These are phyloP conservation scores for Cotesia chilonis DNA, from an alignment of 1,140 invertebrate genomes.

Conservation along the genomic window DNA sequence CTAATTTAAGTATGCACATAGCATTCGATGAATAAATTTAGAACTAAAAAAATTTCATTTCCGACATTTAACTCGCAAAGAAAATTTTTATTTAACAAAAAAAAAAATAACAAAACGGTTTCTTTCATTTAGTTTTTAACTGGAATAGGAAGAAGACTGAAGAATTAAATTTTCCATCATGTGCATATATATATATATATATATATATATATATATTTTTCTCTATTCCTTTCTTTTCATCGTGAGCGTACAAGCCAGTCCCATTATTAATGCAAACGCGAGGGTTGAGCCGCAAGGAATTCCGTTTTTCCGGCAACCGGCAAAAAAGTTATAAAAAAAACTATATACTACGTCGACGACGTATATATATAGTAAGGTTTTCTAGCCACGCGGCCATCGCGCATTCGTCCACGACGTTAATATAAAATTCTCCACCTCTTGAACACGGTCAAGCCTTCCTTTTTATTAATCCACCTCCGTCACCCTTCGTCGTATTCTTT, in stretches of 20 bases:
- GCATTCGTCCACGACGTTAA: slow-evolving; percentile 28
- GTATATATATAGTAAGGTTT: slow-evolving; percentile 1
- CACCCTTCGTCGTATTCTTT: not conserved
- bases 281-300: slow-evolving; percentile 26
- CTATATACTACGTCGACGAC: not conserved
- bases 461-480: not conserved
- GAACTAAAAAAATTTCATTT: slow-evolving; percentile 7
- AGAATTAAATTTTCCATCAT: too few species aligned
- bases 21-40: not conserved
- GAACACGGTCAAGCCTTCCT: slow-evolving; percentile 19
- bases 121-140: too few species aligned
- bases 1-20: too few species aligned
- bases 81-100: too few species aligned
- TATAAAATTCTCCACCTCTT: slow-evolving; percentile 7
- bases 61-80: not conserved
- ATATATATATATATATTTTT: slow-evolving; percentile 19
- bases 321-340: slow-evolving; percentile 4
- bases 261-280: slow-evolving; percentile 31
- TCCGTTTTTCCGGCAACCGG: slow-evolving; percentile 18
- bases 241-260: slow-evolving; percentile 7
- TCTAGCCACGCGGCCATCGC: slow-evolving; percentile 28
- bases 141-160: too few species aligned
- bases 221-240: slow-evolving; percentile 10
- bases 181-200: slow-evolving; percentile 6
- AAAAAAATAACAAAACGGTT: too few species aligned